Conservation (phyloP, 2,113 vertebrate genomes). For the Morone chrysops region DNA sequence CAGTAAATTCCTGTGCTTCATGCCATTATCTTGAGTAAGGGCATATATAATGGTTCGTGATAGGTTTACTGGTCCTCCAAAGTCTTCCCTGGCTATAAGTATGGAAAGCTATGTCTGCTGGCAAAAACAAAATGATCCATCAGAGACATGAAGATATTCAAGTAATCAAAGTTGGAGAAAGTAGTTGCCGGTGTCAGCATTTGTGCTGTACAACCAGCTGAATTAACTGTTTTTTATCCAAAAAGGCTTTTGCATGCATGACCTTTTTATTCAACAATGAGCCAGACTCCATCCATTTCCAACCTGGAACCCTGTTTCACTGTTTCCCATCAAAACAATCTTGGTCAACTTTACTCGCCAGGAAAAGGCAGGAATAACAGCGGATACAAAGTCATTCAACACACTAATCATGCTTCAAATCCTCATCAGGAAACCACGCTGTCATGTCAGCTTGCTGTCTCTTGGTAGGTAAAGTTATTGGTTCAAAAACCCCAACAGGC, state of each 20-base stretch:
- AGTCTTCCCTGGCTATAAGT: constrained; percentile 56
- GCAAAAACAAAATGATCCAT: constrained; percentile 72
- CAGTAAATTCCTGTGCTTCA: constrained; percentile 64
- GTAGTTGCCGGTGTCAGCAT: constrained; percentile 45
- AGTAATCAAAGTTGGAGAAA: constrained; percentile 60
- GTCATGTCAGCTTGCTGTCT: not conserved
- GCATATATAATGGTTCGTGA: constrained; percentile 61
- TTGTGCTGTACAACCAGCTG: constrained; percentile 28
- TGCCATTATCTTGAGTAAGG: constrained; percentile 68
- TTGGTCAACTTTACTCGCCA: constrained; percentile 5
- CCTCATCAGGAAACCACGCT: not conserved
- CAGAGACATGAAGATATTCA: constrained; percentile 60
- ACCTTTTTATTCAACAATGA: constrained; percentile 12
- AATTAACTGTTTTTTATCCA: constrained; percentile 41
- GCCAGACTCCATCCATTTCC: constrained; percentile 9
- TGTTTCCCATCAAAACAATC: constrained; percentile 26
- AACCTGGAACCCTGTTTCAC: constrained; percentile 1
- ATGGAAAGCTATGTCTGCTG: constrained; percentile 69
- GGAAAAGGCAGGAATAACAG: not conserved
- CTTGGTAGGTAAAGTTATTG: not conserved
- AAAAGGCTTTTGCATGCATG: constrained; percentile 28
- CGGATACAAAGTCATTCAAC: constrained; percentile 3
- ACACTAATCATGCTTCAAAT: not conserved
- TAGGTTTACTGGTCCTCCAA: constrained; percentile 67
- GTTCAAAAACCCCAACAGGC: not conserved